phyloP scores from a whole-genome alignment of 2,888 invertebrate genomes.

The Epirrhoe alternata region DNA sequence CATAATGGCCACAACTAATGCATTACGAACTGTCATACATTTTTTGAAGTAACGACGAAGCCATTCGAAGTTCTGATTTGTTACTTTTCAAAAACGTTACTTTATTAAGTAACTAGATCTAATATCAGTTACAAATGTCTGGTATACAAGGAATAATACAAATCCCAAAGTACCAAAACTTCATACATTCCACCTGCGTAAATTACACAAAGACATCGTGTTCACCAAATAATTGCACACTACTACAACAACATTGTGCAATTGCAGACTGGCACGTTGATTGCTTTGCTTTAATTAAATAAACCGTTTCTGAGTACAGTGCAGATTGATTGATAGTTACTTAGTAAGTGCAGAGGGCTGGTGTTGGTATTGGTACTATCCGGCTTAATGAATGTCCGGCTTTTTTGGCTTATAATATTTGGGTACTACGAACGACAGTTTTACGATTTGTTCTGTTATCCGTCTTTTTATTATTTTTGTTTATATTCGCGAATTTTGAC shows the following conservation, averaged over 20 bases:
- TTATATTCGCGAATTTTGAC: too few species aligned
- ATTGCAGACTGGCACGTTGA: constrained; percentile 61
- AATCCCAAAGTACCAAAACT: not conserved
- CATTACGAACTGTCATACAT: not conserved
- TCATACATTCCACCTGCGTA: not conserved
- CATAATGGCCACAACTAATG: not conserved
- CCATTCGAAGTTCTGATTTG: too few species aligned
- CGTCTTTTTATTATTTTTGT: too few species aligned
- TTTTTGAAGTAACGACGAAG: too few species aligned
- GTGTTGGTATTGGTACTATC: not conserved
- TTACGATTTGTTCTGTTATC: too few species aligned
- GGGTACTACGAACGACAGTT: too few species aligned
- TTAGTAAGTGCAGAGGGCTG: constrained; percentile 31
- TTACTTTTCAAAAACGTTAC: too few species aligned
- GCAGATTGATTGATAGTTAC: constrained; percentile 27
- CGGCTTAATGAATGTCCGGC: constrained; percentile 2
- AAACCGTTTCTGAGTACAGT: constrained; percentile 69
- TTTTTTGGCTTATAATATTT: not conserved
- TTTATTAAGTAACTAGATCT: too few species aligned
- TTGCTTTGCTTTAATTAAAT: constrained; percentile 76
- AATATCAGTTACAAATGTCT: too few species aligned
- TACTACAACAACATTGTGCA: constrained; percentile 42
- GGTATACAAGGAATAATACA: not conserved
- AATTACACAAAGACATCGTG: constrained; percentile 20
- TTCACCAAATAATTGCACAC: constrained; percentile 28